Conservation (phyloP, 2,888 invertebrate species). For the Lapara coniferarum region DNA sequence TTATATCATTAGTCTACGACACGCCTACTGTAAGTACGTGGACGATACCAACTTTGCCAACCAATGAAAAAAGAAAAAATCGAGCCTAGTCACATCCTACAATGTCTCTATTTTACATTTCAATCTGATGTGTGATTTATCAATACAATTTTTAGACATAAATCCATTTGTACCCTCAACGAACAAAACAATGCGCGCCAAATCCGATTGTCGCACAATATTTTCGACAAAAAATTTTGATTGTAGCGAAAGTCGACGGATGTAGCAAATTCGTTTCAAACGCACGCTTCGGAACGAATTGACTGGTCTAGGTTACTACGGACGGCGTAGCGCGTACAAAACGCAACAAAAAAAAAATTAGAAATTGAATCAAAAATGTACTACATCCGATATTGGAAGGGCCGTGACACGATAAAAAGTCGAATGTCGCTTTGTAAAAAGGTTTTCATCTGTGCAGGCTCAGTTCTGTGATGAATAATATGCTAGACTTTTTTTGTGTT, state of each 20-base stretch:
- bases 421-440: slow-evolving; percentile 8
- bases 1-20: too few species aligned
- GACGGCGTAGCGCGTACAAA: slow-evolving; percentile 32
- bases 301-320: slow-evolving; percentile 57
- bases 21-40: too few species aligned
- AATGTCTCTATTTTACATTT: too few species aligned
- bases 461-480: neutral
- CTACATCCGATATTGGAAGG: slow-evolving; percentile 42
- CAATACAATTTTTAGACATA: too few species aligned
- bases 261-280: slow-evolving; percentile 53
- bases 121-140: too few species aligned
- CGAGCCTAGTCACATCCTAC: too few species aligned
- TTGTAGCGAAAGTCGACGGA: slow-evolving; percentile 36
- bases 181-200: neutral
- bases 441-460: neutral
- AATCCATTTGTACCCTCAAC: neutral
- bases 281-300: slow-evolving; percentile 63
- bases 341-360: slow-evolving; percentile 41
- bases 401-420: slow-evolving; percentile 7
- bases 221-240: slow-evolving; percentile 1
- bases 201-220: slow-evolving; percentile 18
- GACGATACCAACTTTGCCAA: too few species aligned
- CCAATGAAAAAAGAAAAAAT: too few species aligned
- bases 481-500: neutral
- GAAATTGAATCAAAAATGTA: slow-evolving; percentile 55